phyloP scores from a whole-genome alignment of 2,888 invertebrate genomes.

The Scelioninae gen. 2 region DNA sequence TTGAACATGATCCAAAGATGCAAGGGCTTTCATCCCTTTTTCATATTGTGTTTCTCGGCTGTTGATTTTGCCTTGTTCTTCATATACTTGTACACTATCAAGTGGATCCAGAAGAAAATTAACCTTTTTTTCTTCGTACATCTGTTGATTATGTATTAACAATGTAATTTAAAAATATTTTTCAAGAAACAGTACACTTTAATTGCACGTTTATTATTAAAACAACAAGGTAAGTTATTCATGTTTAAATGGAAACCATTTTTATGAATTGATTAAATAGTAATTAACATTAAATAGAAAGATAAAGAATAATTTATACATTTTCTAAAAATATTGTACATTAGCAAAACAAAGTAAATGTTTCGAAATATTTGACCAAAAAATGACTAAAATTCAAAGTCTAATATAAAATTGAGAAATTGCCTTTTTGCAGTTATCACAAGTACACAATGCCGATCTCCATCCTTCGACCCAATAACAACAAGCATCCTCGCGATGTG shows the following conservation, averaged over 20 bases:
- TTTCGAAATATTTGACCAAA: no score
- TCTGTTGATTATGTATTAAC: slow-evolving; percentile 70
- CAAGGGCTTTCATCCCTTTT: slow-evolving; percentile 86
- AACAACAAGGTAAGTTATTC: no score
- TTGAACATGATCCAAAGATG: slow-evolving; percentile 86
- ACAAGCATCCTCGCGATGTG: slow-evolving; percentile 75
- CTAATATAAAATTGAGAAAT: neutral
- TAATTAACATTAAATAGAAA: no score
- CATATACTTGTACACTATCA: slow-evolving; percentile 90
- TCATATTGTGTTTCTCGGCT: slow-evolving; percentile 81
- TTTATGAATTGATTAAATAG: no score
- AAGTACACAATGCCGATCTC: slow-evolving; percentile 85
- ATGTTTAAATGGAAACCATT: no score
- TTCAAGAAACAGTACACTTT: no score
- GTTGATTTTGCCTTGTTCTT: slow-evolving; percentile 83
- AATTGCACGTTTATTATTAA: no score
- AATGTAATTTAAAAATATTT: no score
- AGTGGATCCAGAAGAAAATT: slow-evolving; percentile 85
- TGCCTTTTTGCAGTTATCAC: slow-evolving; percentile 78
- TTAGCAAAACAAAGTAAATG: no score
- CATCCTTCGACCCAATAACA: slow-evolving; percentile 87
- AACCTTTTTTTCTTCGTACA: slow-evolving; percentile 84
- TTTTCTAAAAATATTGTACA: no score
- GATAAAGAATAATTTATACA: no score
- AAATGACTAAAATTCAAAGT: no score